Evolutionary conservation across 2,113 vertebrate species (phyloP).

Genomic region (Trogon surrucura): DNA sequence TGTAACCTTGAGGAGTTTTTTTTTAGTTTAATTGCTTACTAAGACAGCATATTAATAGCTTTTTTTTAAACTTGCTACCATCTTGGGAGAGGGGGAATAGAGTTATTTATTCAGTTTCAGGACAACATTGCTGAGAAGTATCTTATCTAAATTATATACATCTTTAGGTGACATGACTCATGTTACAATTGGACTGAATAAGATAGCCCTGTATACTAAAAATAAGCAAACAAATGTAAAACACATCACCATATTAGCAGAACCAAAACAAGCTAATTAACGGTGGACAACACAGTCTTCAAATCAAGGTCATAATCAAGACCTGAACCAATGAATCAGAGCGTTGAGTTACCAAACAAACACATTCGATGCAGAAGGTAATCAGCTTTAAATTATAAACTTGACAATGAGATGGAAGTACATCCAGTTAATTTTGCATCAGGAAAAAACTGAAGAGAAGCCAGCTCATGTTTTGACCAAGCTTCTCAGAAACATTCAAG

Average conservation of each 20-base stretch:
- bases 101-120: neutral
- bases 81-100: neutral
- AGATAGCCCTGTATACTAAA: neutral
- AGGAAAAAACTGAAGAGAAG: neutral
- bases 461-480: neutral
- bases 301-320: neutral
- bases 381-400: neutral
- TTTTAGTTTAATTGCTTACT: slow-evolving; percentile 17
- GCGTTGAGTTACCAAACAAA: neutral
- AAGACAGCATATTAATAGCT: neutral
- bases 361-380: neutral
- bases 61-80: slow-evolving; percentile 1
- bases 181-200: neutral
- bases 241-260: neutral
- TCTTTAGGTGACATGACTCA: neutral
- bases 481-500: neutral
- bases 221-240: slow-evolving; percentile 19
- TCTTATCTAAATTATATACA: neutral
- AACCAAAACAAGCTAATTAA: neutral
- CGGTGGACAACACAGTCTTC: neutral
- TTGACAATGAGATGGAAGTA: neutral
- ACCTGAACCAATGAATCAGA: neutral
- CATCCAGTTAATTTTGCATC: neutral
- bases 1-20: neutral
- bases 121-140: neutral